phyloP scores from a whole-genome alignment of 2,888 invertebrate species.

The Sympetrum striolatum region DNA sequence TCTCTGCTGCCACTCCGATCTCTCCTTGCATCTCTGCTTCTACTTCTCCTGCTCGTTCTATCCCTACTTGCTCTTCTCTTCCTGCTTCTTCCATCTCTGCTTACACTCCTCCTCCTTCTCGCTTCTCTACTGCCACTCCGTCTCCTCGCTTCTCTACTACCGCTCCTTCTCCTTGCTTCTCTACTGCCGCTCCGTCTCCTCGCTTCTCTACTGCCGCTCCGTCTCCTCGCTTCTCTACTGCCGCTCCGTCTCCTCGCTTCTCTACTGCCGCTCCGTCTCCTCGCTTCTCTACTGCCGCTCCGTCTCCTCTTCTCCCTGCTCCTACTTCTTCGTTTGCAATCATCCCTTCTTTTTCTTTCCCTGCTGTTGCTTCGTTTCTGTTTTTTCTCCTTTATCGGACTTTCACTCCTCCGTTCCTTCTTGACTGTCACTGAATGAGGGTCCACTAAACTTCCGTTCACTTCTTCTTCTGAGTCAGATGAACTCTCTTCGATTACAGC shows the following conservation, averaged over 20 bases:
- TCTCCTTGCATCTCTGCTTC: conserved; percentile 53
- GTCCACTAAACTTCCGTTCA: neutral
- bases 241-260: conserved; percentile 54
- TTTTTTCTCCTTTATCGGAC: conserved; percentile 47
- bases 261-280: conserved; percentile 48
- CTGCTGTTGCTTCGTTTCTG: conserved; percentile 47
- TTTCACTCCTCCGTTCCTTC: conserved; percentile 43
- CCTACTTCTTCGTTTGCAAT: conserved; percentile 40
- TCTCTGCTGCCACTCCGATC: conserved; percentile 49
- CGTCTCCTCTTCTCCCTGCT: neutral
- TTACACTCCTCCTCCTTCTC: conserved; percentile 1
- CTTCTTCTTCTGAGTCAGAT: conserved; percentile 9
- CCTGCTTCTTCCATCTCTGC: conserved; percentile 53
- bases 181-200: conserved; percentile 46
- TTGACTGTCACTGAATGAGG: conserved; percentile 9
- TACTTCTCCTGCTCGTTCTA: conserved; percentile 52
- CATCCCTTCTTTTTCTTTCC: conserved; percentile 29
- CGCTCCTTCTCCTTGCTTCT: conserved; percentile 52
- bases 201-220: conserved; percentile 48
- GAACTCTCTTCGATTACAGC: neutral
- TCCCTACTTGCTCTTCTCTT: conserved; percentile 52
- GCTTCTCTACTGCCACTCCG: neutral
- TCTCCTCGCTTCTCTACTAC: conserved; percentile 50
- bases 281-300: conserved; percentile 44
- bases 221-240: conserved; percentile 53